phyloP scores from a whole-genome alignment of 2,797 vertebrate genomes.

The Syncerus caffer region DNA sequence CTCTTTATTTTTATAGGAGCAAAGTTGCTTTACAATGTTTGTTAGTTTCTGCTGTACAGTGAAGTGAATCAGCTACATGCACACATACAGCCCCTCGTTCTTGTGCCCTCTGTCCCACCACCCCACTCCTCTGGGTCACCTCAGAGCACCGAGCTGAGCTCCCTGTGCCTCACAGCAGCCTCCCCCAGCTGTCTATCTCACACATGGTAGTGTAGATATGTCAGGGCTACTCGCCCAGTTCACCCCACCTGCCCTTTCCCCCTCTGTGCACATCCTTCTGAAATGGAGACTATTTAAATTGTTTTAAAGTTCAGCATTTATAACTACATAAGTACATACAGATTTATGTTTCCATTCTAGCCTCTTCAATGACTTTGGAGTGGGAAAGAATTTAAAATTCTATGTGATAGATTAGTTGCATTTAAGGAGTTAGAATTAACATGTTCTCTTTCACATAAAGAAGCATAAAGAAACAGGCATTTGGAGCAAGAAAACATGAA shows the following conservation, averaged over 20 bases:
- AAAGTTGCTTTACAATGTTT: background rate
- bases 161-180: fast-evolving
- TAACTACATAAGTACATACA: background rate
- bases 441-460: background rate
- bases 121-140: fast-evolving
- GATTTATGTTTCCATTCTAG: background rate
- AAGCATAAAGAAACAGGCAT: background rate
- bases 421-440: background rate
- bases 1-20: background rate
- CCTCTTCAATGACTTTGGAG: background rate
- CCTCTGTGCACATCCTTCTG: background rate
- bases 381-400: background rate
- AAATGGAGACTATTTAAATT: background rate
- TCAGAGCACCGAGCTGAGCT: background rate
- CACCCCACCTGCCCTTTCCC: background rate
- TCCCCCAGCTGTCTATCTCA: background rate
- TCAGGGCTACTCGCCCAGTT: fast-evolving
- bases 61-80: fast-evolving
- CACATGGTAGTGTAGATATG: background rate
- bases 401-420: background rate
- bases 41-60: background rate
- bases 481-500: background rate
- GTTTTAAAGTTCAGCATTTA: background rate
- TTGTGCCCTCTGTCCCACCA: background rate
- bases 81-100: background rate